Evolutionary conservation across 2,113 vertebrate genomes (phyloP), one percentile per base, ranked within the genome.

Genomic region (Trachemys scripta): DNA sequence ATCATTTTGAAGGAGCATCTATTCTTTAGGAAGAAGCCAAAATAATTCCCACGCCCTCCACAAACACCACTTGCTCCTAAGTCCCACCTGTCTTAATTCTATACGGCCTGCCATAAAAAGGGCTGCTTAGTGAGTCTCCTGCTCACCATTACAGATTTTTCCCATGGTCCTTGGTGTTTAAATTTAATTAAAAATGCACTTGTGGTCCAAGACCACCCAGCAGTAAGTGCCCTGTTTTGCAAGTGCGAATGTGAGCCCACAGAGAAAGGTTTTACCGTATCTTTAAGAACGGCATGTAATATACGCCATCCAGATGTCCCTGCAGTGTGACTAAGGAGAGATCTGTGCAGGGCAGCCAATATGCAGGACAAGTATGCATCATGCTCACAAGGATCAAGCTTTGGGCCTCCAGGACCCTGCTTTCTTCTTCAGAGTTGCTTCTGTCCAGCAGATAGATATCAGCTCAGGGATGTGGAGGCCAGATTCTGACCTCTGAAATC

Each of bases 141-240:
- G 16, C 42, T 72, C 59, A 54, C 79, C 72, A 62, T 79, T 84
- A 84, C 78, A 79, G 53, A 75, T 78, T 50, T 90, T 90, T 51
- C 89, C 78, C 59, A 29, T 62, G 69, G 81, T 29, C 81, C 54
- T 59, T 42, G 3, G 2, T 90, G 81, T 84, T 90, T 84, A 50
- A 59, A 84, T 90, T 90, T 90, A 90, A 84, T 90, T 56, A 56
- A 79, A 89, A 84, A 79, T 38, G 89, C 82, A 79, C 65, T 82
- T 78, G 72, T 72, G 81, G 45, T 42, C 69, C 9, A 62, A 59
- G 81, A 78, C 82, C 89, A 90, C 81, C 81, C 45, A 6, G 38
- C 59, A 62, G 35, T 22, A 79, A 50, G 54, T 29, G 82, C 50
- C 81, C 72, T 53, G 10, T 62, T 62, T 62, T 50, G 54, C 47